Percentiles rank a stretch among this genome's conserved stretches.
Evolutionary conservation across 2,888 invertebrate species (phyloP).

Genomic region (Seira ritae): DNA sequence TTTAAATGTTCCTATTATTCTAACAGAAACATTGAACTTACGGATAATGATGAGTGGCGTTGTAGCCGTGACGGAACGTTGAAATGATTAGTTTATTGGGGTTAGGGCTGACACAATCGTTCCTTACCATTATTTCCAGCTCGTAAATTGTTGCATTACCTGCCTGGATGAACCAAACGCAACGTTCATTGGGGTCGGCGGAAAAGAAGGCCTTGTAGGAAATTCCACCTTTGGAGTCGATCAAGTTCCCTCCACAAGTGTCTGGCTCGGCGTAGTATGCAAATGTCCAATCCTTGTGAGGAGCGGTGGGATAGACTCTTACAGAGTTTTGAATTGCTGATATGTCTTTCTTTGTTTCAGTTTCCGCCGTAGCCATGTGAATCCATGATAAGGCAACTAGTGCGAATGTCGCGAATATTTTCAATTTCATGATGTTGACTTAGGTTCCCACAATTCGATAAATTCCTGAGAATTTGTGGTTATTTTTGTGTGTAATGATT

Average conservation of each 20-base stretch:
- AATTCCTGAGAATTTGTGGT: neutral
- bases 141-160: neutral
- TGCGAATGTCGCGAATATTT: neutral
- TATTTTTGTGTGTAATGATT: neutral
- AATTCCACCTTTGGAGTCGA: neutral
- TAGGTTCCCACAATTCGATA: too few relatives aligned
- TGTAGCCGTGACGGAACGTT: neutral
- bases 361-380: neutral
- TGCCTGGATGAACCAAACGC: neutral
- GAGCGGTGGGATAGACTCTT: neutral
- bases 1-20: neutral
- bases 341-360: neutral
- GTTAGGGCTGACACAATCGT: neutral
- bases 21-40: neutral
- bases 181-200: neutral
- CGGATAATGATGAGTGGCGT: neutral
- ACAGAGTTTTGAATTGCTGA: neutral
- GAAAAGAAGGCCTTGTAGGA: too few relatives aligned
- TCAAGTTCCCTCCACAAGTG: too few relatives aligned
- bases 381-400: too few relatives aligned
- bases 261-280: too few relatives aligned
- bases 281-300: too few relatives aligned
- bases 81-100: neutral
- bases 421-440: neutral
- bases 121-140: too few relatives aligned